Conservation (phyloP, 2,888 invertebrate species). For the Lysandra bellargus region DNA sequence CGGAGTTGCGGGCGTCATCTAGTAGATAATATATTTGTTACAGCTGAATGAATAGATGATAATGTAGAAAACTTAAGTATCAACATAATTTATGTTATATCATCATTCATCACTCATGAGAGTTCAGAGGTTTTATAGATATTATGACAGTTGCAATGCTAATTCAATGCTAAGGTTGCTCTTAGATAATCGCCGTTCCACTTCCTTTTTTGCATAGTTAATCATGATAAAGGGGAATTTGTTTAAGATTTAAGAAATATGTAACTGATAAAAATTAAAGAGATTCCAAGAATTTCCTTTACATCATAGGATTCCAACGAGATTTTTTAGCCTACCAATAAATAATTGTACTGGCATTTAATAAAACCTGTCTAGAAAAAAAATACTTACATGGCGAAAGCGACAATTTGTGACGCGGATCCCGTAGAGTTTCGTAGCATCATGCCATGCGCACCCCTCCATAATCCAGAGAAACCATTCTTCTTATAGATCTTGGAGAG, state of each 20-base stretch:
- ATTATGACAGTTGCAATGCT: neutral
- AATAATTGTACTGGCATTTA: neutral
- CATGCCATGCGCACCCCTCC: slow-evolving; percentile 89
- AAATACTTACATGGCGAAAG: slow-evolving; percentile 83
- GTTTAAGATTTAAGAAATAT: neutral
- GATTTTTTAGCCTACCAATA: neutral
- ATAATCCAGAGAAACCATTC: slow-evolving; percentile 80
- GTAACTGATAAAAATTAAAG: too few species aligned
- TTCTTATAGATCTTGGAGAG: slow-evolving; percentile 80
- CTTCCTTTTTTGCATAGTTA: neutral
- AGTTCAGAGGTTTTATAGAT: neutral
- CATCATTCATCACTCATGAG: neutral
- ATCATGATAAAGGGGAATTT: neutral
- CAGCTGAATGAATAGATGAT: too few species aligned
- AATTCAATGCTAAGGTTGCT: neutral
- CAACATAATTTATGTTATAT: too few species aligned
- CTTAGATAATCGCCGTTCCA: neutral
- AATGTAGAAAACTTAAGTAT: too few species aligned
- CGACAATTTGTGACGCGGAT: slow-evolving; percentile 90
- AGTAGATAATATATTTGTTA: too few species aligned
- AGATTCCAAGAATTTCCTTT: too few species aligned
- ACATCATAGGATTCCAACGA: neutral
- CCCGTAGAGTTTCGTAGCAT: slow-evolving; percentile 89
- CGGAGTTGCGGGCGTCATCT: too few species aligned
- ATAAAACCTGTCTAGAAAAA: neutral